Base-by-base conservation (phyloP, 2,888 invertebrate genomes). In the Nymphalis polychloros region DNA sequence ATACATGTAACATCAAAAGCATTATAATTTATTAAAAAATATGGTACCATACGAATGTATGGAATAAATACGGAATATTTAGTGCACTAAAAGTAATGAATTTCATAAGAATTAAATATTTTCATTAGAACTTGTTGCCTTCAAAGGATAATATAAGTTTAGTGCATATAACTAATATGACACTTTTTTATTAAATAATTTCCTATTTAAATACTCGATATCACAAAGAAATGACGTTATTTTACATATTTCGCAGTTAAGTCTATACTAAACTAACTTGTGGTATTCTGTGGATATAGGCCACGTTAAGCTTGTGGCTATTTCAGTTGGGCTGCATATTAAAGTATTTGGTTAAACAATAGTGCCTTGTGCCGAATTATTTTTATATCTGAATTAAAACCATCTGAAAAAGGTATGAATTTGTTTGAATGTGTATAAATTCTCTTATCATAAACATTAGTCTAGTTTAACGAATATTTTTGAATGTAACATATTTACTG, bases 301-400 rank as follows among this genome's bases (percentile, higher is more conserved):
- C 46, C 59, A 50, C 35, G 20, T 59, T 59, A 60, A 55, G 66
- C 61, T 61, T 31, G 8, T 23, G 53, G 61, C 53, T 66, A 53
- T 66, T 66, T 53, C 27, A 53, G 53, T 57, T 17, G 35, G 35
- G 53, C 41, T 57, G 57, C 57, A 57, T 57, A 57, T 57, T 57
- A 35, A 53, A 57, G 57, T 57, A 57, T 57, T 57, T 57, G 57
- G 35, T 41, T 57, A 41, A 57, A 41, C 19, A 57, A 57, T 41
- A 55, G 53, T 50, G 50, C 19, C 50, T 50, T 5, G 20, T 55
- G 7, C 31, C 53, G 27, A 55, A 55, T 55, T 55, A 55, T 31
- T 55, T 55, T 55, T 6, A 31, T 16, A 55, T 31, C 27, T 8
- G 31, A 55, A 55, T 27, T 23, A 55, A 55, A 55, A 55, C 23